phyloP scores from a whole-genome alignment of 2,888 invertebrate species.

The Drosophila prostipennis region DNA sequence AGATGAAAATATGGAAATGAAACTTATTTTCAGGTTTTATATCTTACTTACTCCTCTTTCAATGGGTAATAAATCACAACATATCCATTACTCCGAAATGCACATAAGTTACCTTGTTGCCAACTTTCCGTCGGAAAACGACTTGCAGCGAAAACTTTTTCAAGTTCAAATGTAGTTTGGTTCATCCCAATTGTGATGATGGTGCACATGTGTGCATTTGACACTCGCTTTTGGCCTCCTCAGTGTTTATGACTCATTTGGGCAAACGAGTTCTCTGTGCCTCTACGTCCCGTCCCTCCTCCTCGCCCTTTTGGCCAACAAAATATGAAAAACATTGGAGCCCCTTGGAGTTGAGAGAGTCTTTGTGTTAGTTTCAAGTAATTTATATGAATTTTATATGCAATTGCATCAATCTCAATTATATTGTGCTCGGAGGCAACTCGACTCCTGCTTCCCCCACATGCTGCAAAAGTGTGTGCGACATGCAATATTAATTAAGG shows the following conservation, averaged over 20 bases:
- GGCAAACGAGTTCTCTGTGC: constrained; percentile 57
- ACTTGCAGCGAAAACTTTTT: constrained; percentile 21
- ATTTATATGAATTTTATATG: constrained; percentile 73
- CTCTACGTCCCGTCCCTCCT: constrained; percentile 2
- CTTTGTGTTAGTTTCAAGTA: constrained; percentile 53
- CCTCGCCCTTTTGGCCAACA: constrained; percentile 27
- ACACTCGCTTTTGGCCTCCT: constrained; percentile 49
- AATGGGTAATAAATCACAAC: too few species aligned
- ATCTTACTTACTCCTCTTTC: too few species aligned
- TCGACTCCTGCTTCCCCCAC: not conserved
- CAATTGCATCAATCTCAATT: constrained; percentile 77
- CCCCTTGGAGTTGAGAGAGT: constrained; percentile 24
- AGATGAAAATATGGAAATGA: not conserved
- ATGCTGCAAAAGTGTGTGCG: constrained; percentile 36
- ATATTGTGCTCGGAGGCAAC: constrained; percentile 54
- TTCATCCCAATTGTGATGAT: constrained; percentile 53
- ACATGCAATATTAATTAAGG: constrained; percentile 74
- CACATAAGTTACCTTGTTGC: constrained; percentile 1
- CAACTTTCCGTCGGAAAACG: constrained; percentile 4
- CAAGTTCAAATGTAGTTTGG: constrained; percentile 37
- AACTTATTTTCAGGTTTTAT: not conserved
- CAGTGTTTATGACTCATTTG: constrained; percentile 75
- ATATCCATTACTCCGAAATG: constrained; percentile 1
- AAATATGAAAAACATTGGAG: constrained; percentile 40
- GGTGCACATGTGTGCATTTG: constrained; percentile 44